Base-by-base conservation (phyloP, 2,797 vertebrate species). In the Gambusia yucatana region DNA sequence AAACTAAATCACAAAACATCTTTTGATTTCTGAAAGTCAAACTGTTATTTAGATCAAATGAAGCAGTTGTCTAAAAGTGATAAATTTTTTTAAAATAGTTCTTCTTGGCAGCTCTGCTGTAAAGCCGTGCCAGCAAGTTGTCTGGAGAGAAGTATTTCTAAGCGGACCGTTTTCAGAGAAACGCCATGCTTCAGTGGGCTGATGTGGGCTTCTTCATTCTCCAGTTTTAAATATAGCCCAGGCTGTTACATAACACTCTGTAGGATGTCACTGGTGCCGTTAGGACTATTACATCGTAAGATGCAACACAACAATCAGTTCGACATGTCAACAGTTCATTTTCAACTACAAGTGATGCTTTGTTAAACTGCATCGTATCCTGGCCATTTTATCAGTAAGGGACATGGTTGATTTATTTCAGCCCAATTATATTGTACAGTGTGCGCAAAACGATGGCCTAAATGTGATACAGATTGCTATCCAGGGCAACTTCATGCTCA, bases 201-300 rank as follows among this genome's bases (percentile, higher is more conserved):
- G 88, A 94, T 93, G 90, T 90, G 86, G 89, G 92, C 89, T 93
- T 90, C 90, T 93, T 92, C 84, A 86, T 92, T 89, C 91, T 92
- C 81, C 87, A 63, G 81, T 81, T 93, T 92, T 94, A 95, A 93
- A 94, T 95, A 94, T 94, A 94, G 93, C 91, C 72, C 90, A 73
- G 65, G 87, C 82, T 75, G 89, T 95, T 95, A 94, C 78, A 88
- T 75, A 95, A 95, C 76, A 71, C 87, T 87, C 86, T 16, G 22
- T 86, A 91, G 91, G 89, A 93, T 82, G 89, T 86, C 84, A 84
- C 84, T 81, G 84, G 91, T 90, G 55, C 75, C 72, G 74, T 85
- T 84, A 79, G 91, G 87, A 92, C 92, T 91, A 91, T 85, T 91
- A 85, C 82, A 89, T 89, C 82, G 88, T 91, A 86, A 87, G 76